phyloP scores from a whole-genome alignment of 2,113 vertebrate genomes.

The Prochilodus magdalenae region DNA sequence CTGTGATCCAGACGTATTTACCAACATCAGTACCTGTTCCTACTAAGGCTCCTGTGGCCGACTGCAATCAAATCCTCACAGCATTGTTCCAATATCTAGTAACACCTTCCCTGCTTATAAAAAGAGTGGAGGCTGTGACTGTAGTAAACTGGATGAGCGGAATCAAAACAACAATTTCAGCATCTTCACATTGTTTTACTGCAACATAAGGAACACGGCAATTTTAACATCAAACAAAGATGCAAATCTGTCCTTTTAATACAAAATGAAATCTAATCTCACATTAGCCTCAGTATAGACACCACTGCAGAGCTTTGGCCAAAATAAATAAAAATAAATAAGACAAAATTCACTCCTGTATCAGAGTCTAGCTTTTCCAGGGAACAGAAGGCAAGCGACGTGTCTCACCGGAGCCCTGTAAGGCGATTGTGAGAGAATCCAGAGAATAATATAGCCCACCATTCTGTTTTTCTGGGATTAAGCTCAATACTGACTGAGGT shows the following conservation, averaged over 20 bases:
- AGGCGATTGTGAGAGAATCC: constrained; percentile 26
- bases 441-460: constrained; percentile 33
- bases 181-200: not conserved
- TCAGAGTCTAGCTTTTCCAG: not conserved
- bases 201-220: not conserved
- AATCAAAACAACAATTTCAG: not conserved
- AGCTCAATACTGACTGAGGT: constrained; percentile 42
- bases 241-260: not conserved
- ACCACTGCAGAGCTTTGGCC: not conserved
- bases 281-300: not conserved
- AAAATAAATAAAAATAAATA: constrained; percentile 46
- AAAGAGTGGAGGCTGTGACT: too few relatives aligned
- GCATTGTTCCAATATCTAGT: too few relatives aligned
- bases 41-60: too few relatives aligned
- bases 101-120: too few relatives aligned
- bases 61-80: too few relatives aligned
- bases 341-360: not conserved
- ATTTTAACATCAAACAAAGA: not conserved
- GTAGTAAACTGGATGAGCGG: too few relatives aligned
- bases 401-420: constrained; percentile 8
- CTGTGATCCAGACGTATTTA: too few relatives aligned
- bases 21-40: too few relatives aligned
- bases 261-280: not conserved
- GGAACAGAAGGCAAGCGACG: not conserved
- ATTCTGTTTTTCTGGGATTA: constrained; percentile 27